Percentiles rank a stretch among this genome's conserved stretches.
These are phyloP conservation scores for Chorisops tibialis DNA, from an alignment of 2,888 invertebrate species.

Conservation along the genomic window DNA sequence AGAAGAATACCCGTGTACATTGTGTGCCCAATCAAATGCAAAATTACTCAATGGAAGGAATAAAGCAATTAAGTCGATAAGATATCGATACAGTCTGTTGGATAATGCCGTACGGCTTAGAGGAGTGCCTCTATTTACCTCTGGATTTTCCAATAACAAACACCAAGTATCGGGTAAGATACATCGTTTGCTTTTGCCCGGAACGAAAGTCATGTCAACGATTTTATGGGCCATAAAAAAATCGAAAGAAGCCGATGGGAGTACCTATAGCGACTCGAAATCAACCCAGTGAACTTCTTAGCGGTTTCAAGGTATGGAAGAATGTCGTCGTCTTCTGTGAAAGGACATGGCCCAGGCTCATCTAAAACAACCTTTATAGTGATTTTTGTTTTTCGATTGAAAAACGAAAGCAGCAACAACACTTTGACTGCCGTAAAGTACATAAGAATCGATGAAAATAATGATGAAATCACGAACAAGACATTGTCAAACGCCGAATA, in stretches of 20 bases:
- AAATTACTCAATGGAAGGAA: slow-evolving; percentile 26
- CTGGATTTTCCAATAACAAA: too few species aligned
- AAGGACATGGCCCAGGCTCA: background rate
- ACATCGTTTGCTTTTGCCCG: background rate
- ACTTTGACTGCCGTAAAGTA: background rate
- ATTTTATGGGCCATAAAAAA: slow-evolving; percentile 21
- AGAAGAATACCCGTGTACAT: background rate
- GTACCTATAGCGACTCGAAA: background rate
- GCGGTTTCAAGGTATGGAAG: background rate
- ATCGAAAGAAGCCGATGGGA: slow-evolving; percentile 18
- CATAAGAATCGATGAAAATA: background rate
- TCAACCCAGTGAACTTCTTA: background rate
- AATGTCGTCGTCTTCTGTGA: background rate
- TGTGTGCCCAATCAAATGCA: slow-evolving; percentile 21
- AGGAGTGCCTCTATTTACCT: background rate
- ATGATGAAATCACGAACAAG: too few species aligned
- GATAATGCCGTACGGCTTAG: background rate
- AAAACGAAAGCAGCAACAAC: background rate
- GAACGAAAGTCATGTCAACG: slow-evolving; percentile 15
- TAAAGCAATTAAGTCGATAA: slow-evolving; percentile 25
- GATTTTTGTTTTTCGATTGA: background rate
- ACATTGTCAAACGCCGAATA: too few species aligned
- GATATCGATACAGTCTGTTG: slow-evolving; percentile 16
- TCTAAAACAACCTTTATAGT: background rate
- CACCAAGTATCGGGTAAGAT: too few species aligned